These are phyloP conservation scores for Gnathonemus longibarbis DNA, from an alignment of 2,113 vertebrate genomes.

Conservation along the genomic window DNA sequence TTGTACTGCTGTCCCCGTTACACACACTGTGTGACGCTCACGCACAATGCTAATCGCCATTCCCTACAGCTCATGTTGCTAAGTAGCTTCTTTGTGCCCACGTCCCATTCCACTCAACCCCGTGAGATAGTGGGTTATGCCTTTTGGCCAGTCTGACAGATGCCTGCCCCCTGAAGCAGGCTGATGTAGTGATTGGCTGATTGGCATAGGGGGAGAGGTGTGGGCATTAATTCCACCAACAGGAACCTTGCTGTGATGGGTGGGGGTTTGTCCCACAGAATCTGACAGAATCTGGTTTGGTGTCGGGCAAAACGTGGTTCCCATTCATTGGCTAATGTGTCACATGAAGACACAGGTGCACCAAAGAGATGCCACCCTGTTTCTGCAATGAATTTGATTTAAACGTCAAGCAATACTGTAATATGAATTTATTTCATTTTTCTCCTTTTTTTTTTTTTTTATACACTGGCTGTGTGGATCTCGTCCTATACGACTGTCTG, in stretches of 20 bases:
- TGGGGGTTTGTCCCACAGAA: background rate
- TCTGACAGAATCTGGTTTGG: background rate
- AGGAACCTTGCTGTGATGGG: background rate
- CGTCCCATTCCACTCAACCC: background rate
- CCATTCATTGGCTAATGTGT: constrained; percentile 4
- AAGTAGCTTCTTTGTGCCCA: background rate
- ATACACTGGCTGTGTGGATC: background rate
- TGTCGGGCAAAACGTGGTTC: background rate
- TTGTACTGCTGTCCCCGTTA: background rate
- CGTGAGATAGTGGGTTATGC: background rate
- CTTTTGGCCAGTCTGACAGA: background rate
- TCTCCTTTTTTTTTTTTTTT: background rate
- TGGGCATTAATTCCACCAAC: background rate
- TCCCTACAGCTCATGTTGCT: background rate
- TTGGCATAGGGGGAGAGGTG: background rate
- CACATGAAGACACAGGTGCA: constrained; percentile 33
- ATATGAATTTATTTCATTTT: background rate
- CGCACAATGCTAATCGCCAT: background rate
- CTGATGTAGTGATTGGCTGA: background rate
- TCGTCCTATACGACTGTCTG: background rate
- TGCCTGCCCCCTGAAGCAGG: background rate
- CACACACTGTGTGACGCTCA: background rate
- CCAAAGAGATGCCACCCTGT: constrained; percentile 43
- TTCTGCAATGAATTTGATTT: background rate
- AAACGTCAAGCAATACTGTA: constrained; percentile 42